Base-by-base conservation (phyloP, 2,888 invertebrate genomes). In the Odontomyia ornata region DNA sequence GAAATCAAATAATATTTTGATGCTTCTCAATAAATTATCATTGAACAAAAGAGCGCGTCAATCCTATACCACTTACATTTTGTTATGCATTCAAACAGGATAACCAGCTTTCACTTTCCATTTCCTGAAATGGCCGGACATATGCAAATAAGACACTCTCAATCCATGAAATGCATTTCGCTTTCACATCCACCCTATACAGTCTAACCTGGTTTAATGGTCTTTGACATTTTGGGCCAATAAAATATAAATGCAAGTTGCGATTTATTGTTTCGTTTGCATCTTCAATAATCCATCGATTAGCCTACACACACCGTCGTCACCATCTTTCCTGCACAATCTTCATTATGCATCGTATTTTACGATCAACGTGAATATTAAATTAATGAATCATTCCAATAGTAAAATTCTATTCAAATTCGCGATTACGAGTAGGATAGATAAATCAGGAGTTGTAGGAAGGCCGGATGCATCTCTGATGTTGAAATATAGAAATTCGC, bases 321-420 rank as follows among this genome's bases (percentile, higher is more conserved):
- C 28, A 27, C 18, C 7, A 15, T 52, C 64, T 28, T 28, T 36
- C 13, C 28, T n/a, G 28, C 64, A 25, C 13, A 27, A 64, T 30
- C 9, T 64, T 2, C n/a, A 64, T 64, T 28, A 27, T 64, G 28
- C n/a, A 28, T 36, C 36, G 36, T 36, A 36, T 28, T 28, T 30
- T 27, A 15, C 15, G 18, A 18, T 52, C 52, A 13, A 52, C 18
- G 4, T 7, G 11, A 52, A 52, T 64, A 64, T 64, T 11, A n/a
- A 15, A 64, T 64, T 64, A 64, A 64, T 64, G 64, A 64, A 64
- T 64, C 28, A 64, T 64, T 64, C 11, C 7, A 64, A 28, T 36
- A 15, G 64, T 64, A 28, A 28, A 28, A 28, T 52, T 15, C 52
- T 15, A 52, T n/a, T 52, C 1, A 52, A 52, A 52, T 15, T 52